A percentile compares a stretch with the other conserved stretches of the same genome.
Conservation (phyloP, 1,140 invertebrate genomes). For the Trachelipus rathkii region DNA sequence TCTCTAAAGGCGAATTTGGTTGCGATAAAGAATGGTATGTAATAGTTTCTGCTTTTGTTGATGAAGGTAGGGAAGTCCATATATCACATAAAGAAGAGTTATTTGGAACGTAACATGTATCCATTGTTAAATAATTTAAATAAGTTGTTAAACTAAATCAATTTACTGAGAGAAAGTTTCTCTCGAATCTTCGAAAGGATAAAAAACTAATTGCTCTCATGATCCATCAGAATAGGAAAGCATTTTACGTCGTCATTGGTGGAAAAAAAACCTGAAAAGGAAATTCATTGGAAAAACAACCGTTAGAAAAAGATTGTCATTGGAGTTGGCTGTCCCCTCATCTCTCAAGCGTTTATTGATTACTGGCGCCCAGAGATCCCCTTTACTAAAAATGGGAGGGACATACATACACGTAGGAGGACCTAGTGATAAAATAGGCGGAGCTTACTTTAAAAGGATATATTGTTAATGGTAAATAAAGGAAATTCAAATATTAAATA, state of each 20-base stretch:
- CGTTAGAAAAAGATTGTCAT: neutral
- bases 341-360: neutral
- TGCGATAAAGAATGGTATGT: neutral
- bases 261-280: neutral
- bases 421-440: too few relatives aligned
- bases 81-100: neutral
- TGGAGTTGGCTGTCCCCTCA: neutral
- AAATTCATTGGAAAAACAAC: slow-evolving; percentile 11
- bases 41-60: neutral
- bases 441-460: too few relatives aligned
- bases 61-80: neutral
- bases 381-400: too few relatives aligned
- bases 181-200: too few relatives aligned
- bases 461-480: too few relatives aligned
- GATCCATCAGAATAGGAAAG: too few relatives aligned
- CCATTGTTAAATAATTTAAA: neutral
- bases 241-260: neutral
- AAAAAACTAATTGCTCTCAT: too few relatives aligned
- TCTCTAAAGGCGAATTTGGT: neutral
- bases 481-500: too few relatives aligned
- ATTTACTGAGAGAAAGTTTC: too few relatives aligned
- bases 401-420: too few relatives aligned
- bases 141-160: too few relatives aligned
- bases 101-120: slow-evolving; percentile 2
- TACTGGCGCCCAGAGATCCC: neutral